Percentiles rank a stretch among this genome's conserved stretches.
Evolutionary conservation across 2,113 vertebrate genomes (phyloP).

Genomic region (Triplophysa rosa): DNA sequence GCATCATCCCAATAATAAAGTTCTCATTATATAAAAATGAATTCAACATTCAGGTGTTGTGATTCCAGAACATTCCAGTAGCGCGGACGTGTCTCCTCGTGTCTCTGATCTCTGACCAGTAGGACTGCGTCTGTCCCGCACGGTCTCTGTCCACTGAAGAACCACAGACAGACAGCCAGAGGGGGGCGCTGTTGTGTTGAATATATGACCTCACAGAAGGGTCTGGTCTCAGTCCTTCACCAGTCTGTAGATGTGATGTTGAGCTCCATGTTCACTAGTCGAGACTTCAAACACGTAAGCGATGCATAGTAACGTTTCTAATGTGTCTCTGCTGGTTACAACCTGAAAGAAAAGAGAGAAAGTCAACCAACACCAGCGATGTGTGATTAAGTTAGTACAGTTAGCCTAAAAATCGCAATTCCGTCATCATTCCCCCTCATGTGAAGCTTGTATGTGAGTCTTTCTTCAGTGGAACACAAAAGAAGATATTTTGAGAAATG

Average conservation of each 20-base stretch:
- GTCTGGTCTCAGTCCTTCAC: conserved; percentile 86
- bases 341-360: conserved; percentile 74
- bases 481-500: no score
- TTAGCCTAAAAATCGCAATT: no score
- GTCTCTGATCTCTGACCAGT: conserved; percentile 45
- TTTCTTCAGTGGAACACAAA: no score
- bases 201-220: conserved; percentile 21
- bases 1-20: conserved; percentile 63
- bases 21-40: conserved; percentile 63
- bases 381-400: no score
- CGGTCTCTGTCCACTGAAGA: conserved; percentile 32
- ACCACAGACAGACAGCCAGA: conserved; percentile 29
- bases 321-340: conserved; percentile 92
- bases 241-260: conserved; percentile 94
- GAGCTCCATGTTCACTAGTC: conserved; percentile 89
- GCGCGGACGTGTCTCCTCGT: conserved; percentile 20
- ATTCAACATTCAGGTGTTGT: conserved; percentile 5
- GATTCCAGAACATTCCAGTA: not conserved
- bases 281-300: conserved; percentile 95
- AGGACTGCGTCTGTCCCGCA: conserved; percentile 39
- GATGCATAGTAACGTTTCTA: conserved; percentile 90
- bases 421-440: no score
- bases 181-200: conserved; percentile 53
- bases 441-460: no score
- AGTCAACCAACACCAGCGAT: no score